Conservation (phyloP, 2,113 vertebrate species). For the Podiceps cristatus region DNA sequence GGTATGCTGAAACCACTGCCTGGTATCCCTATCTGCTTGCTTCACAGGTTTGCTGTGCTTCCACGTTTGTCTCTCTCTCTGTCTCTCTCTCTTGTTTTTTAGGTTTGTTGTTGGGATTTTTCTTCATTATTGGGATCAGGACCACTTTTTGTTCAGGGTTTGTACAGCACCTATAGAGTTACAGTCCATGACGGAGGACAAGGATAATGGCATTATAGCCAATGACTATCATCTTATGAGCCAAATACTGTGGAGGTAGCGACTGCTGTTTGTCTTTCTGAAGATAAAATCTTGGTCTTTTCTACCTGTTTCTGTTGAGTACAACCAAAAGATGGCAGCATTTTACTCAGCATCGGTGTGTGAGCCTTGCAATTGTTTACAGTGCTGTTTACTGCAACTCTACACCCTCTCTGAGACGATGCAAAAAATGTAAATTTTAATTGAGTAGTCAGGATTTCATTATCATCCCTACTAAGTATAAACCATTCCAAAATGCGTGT, state of each 20-base stretch:
- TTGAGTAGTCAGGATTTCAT: background rate
- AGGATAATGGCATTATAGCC: fast-evolving
- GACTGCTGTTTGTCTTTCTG: background rate
- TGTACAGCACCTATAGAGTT: background rate
- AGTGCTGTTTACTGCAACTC: background rate
- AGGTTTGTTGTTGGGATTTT: background rate
- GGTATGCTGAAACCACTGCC: background rate
- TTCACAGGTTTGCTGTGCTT: background rate
- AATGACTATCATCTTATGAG: background rate
- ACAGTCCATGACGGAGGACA: background rate
- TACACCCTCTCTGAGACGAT: background rate
- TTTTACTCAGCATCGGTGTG: background rate
- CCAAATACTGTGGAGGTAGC: background rate
- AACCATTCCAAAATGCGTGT: background rate
- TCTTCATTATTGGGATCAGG: background rate
- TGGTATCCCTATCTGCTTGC: background rate
- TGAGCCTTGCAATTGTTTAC: background rate
- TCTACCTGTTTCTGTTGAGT: background rate
- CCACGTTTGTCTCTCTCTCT: background rate
- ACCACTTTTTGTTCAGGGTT: background rate
- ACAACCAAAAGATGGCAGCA: slow-evolving; percentile 64
- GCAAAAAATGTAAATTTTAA: background rate
- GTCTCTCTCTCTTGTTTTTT: background rate
- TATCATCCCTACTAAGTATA: background rate
- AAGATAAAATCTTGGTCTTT: background rate